Evolutionary conservation across 2,888 invertebrate genomes (phyloP), one percentile per base, ranked within the genome.

Genomic region (Pristionchus exspectatus): DNA sequence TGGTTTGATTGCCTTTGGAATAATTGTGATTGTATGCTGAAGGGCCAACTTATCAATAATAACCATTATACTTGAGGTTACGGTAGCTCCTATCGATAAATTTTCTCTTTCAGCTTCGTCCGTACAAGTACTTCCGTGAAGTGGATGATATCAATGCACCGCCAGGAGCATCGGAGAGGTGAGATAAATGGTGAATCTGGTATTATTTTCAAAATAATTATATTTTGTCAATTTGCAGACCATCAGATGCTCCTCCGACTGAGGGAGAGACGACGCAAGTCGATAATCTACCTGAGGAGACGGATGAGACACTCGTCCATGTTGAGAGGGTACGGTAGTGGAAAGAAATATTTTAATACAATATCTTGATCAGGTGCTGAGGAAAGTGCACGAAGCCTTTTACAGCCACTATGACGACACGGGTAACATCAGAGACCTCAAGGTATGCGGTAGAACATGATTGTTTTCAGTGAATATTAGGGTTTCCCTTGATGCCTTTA

Each of bases 111-210:
- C 56, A 93, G 92, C 92, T 94, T 56, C 93, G 94, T 81, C 97
- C 98, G 14, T 95, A 95, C 90, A 92, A 93, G n/a, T 95, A 91
- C 90, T 95, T 95, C 92, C 90, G 90, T 74, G 94, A 94, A 89
- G 92, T 98, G 0, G 99, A 98, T 2, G 98, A 99, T 95, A 99
- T 99, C 92, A 98, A 99, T 96, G 98, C 98, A 2, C 98, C 98
- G 4, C 90, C 87, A 33, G 38, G 74, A 74, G 44, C 54, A 63
- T 24, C 30, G 33, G 44, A 72, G 69, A 66, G 69, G 87, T 66
- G 54, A 74, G 74, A n/a, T 10, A 50, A 50, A 50, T 12, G 7
- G 9, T 50, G 12, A 50, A 50, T 50, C 10, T 50, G 54, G 33
- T 69, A n/a, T 5, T 24, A n/a, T 63, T 63, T 63, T 10, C 44